Conservation (phyloP, 2,113 vertebrate species). For the Hymenochirus boettgeri region DNA sequence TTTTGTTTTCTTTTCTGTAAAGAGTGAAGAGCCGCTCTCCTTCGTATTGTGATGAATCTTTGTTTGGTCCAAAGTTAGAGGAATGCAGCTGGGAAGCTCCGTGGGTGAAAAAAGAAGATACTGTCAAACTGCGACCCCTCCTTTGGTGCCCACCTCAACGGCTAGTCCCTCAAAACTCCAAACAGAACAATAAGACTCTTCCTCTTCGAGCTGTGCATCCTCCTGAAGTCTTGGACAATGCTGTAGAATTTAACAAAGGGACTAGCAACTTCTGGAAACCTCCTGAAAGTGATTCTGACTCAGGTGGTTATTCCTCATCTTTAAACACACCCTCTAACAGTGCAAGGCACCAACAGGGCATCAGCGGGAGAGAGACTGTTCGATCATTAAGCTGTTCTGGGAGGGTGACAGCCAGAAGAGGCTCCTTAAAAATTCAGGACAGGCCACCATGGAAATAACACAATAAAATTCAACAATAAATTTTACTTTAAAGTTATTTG, state of each 20-base stretch:
- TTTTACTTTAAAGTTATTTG: too few species aligned
- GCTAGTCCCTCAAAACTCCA: slow-evolving; percentile 11
- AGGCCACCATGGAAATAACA: slow-evolving; percentile 34
- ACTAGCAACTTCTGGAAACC: rapidly evolving
- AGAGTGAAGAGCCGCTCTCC: slow-evolving; percentile 53
- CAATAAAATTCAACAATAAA: too few species aligned
- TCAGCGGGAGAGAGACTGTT: not conserved
- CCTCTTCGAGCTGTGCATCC: slow-evolving; percentile 45
- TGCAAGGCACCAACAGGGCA: rapidly evolving
- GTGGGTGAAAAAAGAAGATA: slow-evolving; percentile 44
- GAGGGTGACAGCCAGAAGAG: slow-evolving; percentile 24
- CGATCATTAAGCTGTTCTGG: slow-evolving; percentile 28
- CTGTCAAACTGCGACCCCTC: slow-evolving; percentile 52
- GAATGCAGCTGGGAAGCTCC: slow-evolving; percentile 35
- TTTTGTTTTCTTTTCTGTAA: not conserved
- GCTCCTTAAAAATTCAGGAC: not conserved
- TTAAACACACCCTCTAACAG: rapidly evolving
- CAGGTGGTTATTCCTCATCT: not conserved
- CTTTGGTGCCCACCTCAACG: slow-evolving; percentile 59
- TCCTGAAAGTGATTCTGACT: not conserved
- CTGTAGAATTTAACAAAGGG: rapidly evolving
- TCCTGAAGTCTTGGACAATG: rapidly evolving
- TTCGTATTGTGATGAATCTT: slow-evolving; percentile 66
- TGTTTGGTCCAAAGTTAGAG: slow-evolving; percentile 51
- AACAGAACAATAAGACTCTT: slow-evolving; percentile 15